A percentile compares a stretch with the other conserved stretches of the same genome.
Conservation (phyloP, 2,797 vertebrate species). For the Paramormyrops hopkinsi region DNA sequence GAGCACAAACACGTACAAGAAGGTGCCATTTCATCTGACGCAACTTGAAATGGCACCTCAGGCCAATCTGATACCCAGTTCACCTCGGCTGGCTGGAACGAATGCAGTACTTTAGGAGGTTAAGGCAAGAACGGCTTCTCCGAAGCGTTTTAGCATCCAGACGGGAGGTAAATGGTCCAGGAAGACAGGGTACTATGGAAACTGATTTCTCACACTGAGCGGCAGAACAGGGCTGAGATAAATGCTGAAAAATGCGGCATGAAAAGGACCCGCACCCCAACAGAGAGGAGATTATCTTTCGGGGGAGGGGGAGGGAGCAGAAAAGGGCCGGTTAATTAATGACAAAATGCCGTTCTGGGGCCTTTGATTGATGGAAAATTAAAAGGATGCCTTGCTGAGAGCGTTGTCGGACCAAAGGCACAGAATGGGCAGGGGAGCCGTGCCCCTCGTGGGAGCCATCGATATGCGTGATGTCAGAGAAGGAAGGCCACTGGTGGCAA, state of each 20-base stretch:
- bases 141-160: not conserved
- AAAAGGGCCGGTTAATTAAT: conserved; percentile 9
- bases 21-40: not conserved
- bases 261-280: not conserved
- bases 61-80: not conserved
- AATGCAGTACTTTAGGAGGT: not conserved
- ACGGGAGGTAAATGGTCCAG: conserved; percentile 8
- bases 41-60: not conserved
- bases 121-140: not conserved
- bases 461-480: not conserved
- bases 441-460: no score
- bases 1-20: not conserved
- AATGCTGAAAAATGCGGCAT: not conserved
- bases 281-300: not conserved
- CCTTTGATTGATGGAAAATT: not conserved
- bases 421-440: not conserved
- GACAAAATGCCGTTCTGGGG: conserved; percentile 6
- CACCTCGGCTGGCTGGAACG: not conserved
- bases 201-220: not conserved
- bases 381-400: not conserved
- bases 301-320: not conserved
- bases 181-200: not conserved
- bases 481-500: not conserved
- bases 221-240: not conserved
- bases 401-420: not conserved